Evolutionary conservation across 1,140 invertebrate genomes (phyloP), one percentile per base, ranked within the genome.

Genomic region (Drosophila funebris): DNA sequence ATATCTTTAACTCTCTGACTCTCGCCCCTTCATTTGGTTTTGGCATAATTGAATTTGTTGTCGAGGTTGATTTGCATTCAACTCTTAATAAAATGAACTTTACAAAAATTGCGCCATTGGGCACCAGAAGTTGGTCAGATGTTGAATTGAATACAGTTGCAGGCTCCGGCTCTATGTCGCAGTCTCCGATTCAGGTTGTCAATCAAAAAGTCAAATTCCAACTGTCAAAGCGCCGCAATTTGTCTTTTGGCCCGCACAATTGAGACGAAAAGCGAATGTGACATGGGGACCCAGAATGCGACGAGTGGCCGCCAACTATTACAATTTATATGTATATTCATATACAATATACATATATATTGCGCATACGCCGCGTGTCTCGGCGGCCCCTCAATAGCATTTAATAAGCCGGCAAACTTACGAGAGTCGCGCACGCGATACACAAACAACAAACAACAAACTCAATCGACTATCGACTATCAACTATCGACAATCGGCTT

Each of bases 201-300:
- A 88, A 87, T 87, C 83, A 88, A 87, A 87, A 83, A 87, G 83
- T 88, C 78, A 87, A 87, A 88, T 87, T 87, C 83, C 83, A 76
- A 76, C 84, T 83, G 83, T 73, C 84, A 73, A 78, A 78, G 74
- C 74, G 54, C 74, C 74, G 73, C 83, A 87, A 88, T 87, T 87
- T 87, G 83, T 87, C 83, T 27, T 29, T 48, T 7, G 1, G 22
- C 24, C 24, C 76, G 63, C 69, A 76, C 76, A 80, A 82, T 85
- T 87, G 82, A 88, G 83, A 87, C 80, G 62, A 73, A 83, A 87
- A 87, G 83, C 83, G 84, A 87, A 88, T 87, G 83, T 83, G 83
- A 83, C 83, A 88, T 71, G 79, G 73, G n/a, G 41, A 67, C 60
- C 24, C 24, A 75, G 76, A 71, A 82, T 83, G 70, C 79, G 72